Conservation (phyloP, 2,888 invertebrate genomes). For the Helleia helle region DNA sequence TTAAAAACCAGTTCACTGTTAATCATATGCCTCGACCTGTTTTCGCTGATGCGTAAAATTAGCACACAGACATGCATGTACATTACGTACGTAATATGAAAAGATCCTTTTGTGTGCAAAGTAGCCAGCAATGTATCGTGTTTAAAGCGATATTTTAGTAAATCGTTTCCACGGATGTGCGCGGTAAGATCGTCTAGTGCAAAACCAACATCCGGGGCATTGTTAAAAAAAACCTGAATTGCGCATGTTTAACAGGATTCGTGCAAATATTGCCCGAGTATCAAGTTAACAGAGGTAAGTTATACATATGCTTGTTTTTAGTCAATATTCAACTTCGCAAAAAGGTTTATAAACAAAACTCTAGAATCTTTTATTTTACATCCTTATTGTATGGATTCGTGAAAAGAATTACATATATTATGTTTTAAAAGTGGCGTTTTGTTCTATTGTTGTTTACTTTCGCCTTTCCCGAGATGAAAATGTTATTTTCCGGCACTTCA, state of each 20-base stretch:
- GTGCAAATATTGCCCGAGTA: neutral
- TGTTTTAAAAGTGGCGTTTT: no score
- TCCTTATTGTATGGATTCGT: no score
- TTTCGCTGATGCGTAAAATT: conserved; percentile 3
- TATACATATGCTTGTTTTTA: neutral
- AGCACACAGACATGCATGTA: neutral
- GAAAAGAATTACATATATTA: no score
- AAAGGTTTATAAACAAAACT: no score
- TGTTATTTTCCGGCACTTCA: no score
- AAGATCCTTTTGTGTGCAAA: neutral
- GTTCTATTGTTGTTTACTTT: no score
- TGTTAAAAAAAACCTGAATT: conserved; percentile 6
- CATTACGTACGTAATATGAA: neutral
- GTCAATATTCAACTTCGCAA: no score
- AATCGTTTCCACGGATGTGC: conserved; percentile 1
- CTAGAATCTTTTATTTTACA: no score
- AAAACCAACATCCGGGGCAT: conserved; percentile 9
- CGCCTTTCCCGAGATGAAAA: no score
- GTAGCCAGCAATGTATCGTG: neutral
- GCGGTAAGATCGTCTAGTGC: conserved; percentile 4
- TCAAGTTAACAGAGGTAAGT: neutral
- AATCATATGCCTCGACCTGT: conserved; percentile 12
- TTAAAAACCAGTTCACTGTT: no score
- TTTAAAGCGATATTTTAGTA: neutral
- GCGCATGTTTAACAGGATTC: conserved; percentile 1